These are phyloP conservation scores for Nothoprocta perdicaria DNA, from an alignment of 2,113 vertebrate species.

Conservation along the genomic window DNA sequence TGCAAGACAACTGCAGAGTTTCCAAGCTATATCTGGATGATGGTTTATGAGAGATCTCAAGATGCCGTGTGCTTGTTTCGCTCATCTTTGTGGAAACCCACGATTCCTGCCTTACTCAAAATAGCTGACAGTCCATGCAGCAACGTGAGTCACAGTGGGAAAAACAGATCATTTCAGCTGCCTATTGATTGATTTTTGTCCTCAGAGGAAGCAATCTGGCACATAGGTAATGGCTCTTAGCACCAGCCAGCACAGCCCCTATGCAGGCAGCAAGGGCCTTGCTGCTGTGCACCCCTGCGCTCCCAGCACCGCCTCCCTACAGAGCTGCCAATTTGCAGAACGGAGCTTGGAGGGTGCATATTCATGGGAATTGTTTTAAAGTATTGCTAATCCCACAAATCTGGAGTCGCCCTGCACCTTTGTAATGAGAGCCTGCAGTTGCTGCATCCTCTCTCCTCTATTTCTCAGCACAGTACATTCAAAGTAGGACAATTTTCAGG, in stretches of 20 bases:
- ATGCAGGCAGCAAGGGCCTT: not conserved
- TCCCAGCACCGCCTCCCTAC: not conserved
- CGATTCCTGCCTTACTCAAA: not conserved
- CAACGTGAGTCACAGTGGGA: not conserved
- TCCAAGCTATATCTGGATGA: slow-evolving; percentile 6
- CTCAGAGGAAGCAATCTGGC: not conserved
- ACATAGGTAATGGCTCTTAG: not conserved
- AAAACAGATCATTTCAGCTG: not conserved
- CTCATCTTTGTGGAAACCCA: not conserved
- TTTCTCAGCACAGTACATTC: not conserved
- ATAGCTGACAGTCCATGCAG: not conserved
- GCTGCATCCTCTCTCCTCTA: not conserved
- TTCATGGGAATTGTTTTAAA: not conserved
- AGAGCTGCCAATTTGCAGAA: not conserved
- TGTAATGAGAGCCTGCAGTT: not conserved
- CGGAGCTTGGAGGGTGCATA: not conserved
- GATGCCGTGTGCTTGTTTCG: not conserved
- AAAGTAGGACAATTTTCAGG: not conserved
- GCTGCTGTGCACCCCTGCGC: accelerated
- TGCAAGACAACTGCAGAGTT: not conserved
- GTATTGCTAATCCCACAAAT: not conserved
- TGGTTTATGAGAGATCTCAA: not conserved
- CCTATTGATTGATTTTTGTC: not conserved
- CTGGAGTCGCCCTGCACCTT: not conserved
- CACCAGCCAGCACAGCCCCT: not conserved